Evolutionary conservation across 1,140 invertebrate genomes (phyloP).

Genomic region (Phortica variegata): DNA sequence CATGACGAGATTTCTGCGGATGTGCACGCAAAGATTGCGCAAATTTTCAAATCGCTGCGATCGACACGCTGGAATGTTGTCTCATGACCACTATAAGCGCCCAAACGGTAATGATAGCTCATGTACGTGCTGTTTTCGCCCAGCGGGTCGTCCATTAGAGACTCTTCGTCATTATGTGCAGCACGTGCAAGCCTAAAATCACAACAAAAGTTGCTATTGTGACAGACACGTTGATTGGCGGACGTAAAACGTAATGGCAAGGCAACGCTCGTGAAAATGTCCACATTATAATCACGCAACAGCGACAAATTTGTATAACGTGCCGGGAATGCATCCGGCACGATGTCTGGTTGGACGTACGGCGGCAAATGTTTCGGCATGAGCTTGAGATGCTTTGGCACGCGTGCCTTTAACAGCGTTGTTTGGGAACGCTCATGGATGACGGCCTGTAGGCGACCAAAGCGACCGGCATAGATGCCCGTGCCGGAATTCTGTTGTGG

Average conservation of each 20-base stretch:
- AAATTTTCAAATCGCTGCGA: slow-evolving; percentile 50
- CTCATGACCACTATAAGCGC: slow-evolving; percentile 47
- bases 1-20: slow-evolving; percentile 35
- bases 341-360: slow-evolving; percentile 12
- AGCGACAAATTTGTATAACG: slow-evolving; percentile 27
- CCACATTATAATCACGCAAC: slow-evolving; percentile 39
- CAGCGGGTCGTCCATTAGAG: background rate
- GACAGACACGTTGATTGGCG: slow-evolving; percentile 13
- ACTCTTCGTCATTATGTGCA: background rate
- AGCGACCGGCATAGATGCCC: slow-evolving; percentile 58
- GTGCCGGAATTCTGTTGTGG: slow-evolving; percentile 47
- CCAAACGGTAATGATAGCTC: slow-evolving; percentile 53
- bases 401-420: slow-evolving; percentile 28
- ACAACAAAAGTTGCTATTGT: slow-evolving; percentile 30
- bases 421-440: slow-evolving; percentile 36
- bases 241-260: slow-evolving; percentile 17
- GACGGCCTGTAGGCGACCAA: slow-evolving; percentile 35
- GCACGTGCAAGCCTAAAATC: slow-evolving; percentile 13
- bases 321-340: slow-evolving; percentile 11
- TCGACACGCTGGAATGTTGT: slow-evolving; percentile 37
- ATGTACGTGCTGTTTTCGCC: no score
- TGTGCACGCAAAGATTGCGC: slow-evolving; percentile 56
- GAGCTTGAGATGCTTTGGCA: slow-evolving; percentile 26
- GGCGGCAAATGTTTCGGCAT: slow-evolving; percentile 6
- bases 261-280: slow-evolving; percentile 28